Conservation (phyloP, 2,797 vertebrate genomes). For the Coregonus ussuriensis region DNA sequence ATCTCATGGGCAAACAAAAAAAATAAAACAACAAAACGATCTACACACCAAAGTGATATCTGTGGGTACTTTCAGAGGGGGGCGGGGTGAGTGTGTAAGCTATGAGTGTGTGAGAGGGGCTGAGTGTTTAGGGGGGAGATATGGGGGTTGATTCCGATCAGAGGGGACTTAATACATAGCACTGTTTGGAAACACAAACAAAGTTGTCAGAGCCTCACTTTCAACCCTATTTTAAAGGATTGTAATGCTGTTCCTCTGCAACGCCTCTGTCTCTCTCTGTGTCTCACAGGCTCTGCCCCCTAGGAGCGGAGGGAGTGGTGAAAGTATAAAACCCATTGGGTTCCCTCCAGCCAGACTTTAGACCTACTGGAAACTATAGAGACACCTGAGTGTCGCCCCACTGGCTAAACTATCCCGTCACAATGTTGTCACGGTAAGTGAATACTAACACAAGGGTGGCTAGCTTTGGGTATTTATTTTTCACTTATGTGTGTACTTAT, state of each 20-base stretch:
- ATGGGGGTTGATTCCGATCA: background rate
- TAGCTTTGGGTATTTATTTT: background rate
- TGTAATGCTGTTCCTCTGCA: background rate
- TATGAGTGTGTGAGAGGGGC: background rate
- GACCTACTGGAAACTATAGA: slow-evolving; percentile 40
- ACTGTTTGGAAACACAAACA: background rate
- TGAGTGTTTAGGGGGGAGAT: background rate
- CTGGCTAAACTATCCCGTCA: slow-evolving; percentile 19
- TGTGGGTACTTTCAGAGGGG: background rate
- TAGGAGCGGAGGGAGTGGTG: slow-evolving; percentile 19
- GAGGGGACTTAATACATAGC: background rate
- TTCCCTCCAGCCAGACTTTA: slow-evolving; percentile 40
- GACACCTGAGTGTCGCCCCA: slow-evolving; percentile 31
- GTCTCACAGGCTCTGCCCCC: slow-evolving; percentile 22
- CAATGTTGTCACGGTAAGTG: slow-evolving; percentile 55
- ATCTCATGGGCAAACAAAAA: background rate
- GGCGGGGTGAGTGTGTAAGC: background rate
- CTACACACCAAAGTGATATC: background rate
- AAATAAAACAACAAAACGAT: background rate
- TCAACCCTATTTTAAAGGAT: slow-evolving; percentile 27
- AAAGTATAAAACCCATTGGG: slow-evolving; percentile 54
- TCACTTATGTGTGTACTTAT: background rate
- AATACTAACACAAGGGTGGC: background rate
- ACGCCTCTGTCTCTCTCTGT: background rate
- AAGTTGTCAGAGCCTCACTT: background rate